A percentile compares a stretch with the other conserved stretches of the same genome.
These are phyloP conservation scores for Bryconaethiops microstoma DNA, from an alignment of 2,797 vertebrate genomes.

Conservation along the genomic window DNA sequence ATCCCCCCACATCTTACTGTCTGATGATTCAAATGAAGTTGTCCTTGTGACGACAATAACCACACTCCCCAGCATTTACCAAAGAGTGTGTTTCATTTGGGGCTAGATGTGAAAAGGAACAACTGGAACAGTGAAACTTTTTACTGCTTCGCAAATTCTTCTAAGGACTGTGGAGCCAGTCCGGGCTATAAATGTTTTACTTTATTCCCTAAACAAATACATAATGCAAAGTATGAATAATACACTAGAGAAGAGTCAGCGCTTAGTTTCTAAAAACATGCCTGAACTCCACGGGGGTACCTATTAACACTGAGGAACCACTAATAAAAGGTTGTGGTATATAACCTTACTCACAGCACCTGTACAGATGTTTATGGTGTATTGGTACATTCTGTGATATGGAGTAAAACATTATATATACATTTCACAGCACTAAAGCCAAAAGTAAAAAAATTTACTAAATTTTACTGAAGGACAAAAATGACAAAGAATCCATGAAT, in stretches of 20 bases:
- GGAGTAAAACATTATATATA: background rate
- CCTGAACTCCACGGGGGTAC: constrained; percentile 6
- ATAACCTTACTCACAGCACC: background rate
- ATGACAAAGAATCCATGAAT: too few species aligned
- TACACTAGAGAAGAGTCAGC: constrained; percentile 34
- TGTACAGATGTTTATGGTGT: too few species aligned
- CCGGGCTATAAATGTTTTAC: constrained; percentile 47
- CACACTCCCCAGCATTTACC: constrained; percentile 12
- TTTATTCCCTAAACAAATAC: constrained; percentile 56
- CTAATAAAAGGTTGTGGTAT: constrained; percentile 18
- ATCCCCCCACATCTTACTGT: constrained; percentile 32
- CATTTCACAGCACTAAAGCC: background rate
- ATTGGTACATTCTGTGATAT: background rate
- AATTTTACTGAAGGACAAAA: too few species aligned
- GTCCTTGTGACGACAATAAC: constrained; percentile 41
- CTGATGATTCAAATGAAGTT: constrained; percentile 47
- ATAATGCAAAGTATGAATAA: constrained; percentile 46
- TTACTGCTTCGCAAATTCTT: constrained; percentile 54
- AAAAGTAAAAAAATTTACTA: too few species aligned
- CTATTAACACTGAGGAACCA: constrained; percentile 26
- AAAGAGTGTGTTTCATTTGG: constrained; percentile 40
- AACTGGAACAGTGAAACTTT: constrained; percentile 42
- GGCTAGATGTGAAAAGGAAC: constrained; percentile 21
- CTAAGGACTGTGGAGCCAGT: constrained; percentile 45
- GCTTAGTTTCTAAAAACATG: constrained; percentile 39